Evolutionary conservation across 37 sponge, comb jelly and placozoan species (phyloP), one percentile per base, ranked within the genome.

Genomic region (Axinella damicornis): DNA sequence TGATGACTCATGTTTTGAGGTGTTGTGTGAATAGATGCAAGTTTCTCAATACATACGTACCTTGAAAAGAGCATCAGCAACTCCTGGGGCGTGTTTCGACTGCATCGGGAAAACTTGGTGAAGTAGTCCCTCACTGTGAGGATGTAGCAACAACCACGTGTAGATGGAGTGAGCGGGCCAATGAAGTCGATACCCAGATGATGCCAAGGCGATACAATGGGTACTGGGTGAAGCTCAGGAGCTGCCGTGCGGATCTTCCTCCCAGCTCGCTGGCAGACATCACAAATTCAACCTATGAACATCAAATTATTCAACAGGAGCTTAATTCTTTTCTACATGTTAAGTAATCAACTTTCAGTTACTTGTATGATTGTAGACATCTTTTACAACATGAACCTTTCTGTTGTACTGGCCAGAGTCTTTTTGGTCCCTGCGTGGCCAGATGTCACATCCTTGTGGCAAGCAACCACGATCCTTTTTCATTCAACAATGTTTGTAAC

Each of bases 131-230:
- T 85, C 4, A 90, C 27, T 30, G 94, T 93, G 14, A 89, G 67
- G 33, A 93, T 85, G 65, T 76, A 90, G 17, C 76, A 33, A 32
- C 75, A 80, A 25, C 90, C 90, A 25, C 53, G 33, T 16, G 41
- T 22, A n/a, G 74, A 66, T 19, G 33, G 21, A 21, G 41, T 54
- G 34, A 88, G 28, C 27, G 93, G 94, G 9, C 94, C 90, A 53
- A 93, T 82, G 63, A 93, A 90, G 56, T 86, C 90, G 57, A 93
- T 90, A 22, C 88, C 92, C 22, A 92, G 77, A 35, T 84, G 85
- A 39, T 93, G 73, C 94, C 87, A 89, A 54, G 94, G 94, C 16
- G 67, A 55, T 72, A 75, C 85, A 17, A 90, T 90, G 38, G 84
- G 94, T 17, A 93, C 75, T 69, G 90, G 94, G 63, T 93, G 71